A percentile compares a stretch with the other conserved stretches of the same genome.
Conservation (phyloP, 2,113 vertebrate genomes). For the Boulengeromyrus knoepffleri region DNA sequence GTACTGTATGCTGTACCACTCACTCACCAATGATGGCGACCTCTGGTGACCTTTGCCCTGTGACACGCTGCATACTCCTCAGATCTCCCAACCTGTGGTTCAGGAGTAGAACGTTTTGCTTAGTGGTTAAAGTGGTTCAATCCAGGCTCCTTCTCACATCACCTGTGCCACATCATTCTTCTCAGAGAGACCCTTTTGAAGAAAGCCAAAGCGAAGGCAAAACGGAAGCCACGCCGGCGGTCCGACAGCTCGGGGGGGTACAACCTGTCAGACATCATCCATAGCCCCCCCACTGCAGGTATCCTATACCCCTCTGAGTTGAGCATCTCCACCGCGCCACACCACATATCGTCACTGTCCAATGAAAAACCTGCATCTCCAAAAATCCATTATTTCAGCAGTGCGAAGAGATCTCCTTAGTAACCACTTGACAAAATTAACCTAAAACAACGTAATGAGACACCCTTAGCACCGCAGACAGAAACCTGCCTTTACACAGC, state of each 20-base stretch:
- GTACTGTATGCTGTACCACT: background rate
- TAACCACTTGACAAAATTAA: background rate
- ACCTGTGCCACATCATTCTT: background rate
- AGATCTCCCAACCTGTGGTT: background rate
- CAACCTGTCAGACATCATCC: slow-evolving; percentile 89
- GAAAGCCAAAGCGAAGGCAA: slow-evolving; percentile 84
- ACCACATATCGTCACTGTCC: background rate
- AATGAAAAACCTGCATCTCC: background rate
- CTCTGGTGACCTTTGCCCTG: background rate
- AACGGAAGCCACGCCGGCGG: slow-evolving; percentile 83
- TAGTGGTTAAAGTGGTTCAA: background rate
- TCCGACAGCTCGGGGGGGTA: slow-evolving; percentile 93
- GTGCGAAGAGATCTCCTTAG: background rate
- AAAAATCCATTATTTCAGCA: background rate
- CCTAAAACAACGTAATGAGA: background rate
- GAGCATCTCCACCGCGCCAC: background rate
- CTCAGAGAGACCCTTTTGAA: slow-evolving; percentile 78
- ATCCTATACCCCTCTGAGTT: background rate
- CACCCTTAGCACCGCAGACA: background rate
- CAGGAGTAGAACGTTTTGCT: background rate
- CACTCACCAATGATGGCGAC: background rate
- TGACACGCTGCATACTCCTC: background rate
- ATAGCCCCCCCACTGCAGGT: slow-evolving; percentile 60
- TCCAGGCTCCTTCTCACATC: background rate
- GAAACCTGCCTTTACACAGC: background rate